Conservation (phyloP, 2,888 invertebrate species). For the Hydrotaea cyrtoneurina region DNA sequence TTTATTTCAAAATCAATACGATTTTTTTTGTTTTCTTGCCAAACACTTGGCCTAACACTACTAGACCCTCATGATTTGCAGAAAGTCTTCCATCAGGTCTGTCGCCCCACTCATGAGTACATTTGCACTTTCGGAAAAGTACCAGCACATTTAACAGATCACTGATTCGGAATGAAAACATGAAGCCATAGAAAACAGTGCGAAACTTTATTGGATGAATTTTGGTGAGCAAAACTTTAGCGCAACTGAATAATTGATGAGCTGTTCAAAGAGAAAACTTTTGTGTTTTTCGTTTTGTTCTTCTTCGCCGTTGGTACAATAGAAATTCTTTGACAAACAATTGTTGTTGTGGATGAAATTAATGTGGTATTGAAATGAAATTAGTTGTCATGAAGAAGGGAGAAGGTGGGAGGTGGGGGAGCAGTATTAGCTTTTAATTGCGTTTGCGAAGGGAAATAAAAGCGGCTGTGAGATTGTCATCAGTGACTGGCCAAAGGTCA, state of each 20-base stretch:
- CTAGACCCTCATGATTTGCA: background rate
- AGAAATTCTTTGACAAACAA: too few species aligned
- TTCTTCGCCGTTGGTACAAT: too few species aligned
- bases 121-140: background rate
- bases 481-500: too few species aligned
- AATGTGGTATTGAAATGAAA: too few species aligned
- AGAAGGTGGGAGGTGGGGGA: too few species aligned
- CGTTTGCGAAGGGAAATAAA: too few species aligned
- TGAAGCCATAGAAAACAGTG: background rate
- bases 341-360: too few species aligned
- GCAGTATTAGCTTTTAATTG: too few species aligned
- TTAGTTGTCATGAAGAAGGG: too few species aligned
- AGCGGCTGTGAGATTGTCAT: too few species aligned
- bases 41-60: background rate
- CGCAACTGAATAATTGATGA: conserved; percentile 5
- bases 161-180: background rate
- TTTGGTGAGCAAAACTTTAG: background rate
- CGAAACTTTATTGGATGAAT: background rate
- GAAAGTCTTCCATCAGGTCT: background rate
- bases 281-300: background rate
- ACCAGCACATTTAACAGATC: conserved; percentile 5
- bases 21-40: background rate
- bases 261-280: background rate
- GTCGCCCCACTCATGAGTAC: background rate
- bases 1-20: too few species aligned